These are phyloP conservation scores for Columba janthina DNA, from an alignment of 2,113 vertebrate species.

Conservation along the genomic window DNA sequence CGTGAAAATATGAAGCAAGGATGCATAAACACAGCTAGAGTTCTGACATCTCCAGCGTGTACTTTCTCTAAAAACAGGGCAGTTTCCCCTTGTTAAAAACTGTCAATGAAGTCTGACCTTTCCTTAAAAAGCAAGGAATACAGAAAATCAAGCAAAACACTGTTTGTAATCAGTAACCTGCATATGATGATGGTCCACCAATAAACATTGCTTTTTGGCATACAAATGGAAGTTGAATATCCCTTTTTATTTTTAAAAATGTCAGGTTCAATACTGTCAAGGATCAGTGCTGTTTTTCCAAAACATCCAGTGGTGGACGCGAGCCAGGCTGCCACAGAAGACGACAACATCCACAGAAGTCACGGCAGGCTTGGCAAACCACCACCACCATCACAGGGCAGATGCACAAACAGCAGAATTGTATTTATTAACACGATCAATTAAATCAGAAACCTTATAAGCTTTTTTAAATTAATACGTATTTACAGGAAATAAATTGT, in stretches of 20 bases:
- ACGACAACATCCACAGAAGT: background rate
- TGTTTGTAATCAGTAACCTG: background rate
- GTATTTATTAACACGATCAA: background rate
- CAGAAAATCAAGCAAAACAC: background rate
- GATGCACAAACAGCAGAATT: background rate
- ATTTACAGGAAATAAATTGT: background rate
- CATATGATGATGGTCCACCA: background rate
- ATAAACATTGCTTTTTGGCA: background rate
- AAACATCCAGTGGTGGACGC: background rate
- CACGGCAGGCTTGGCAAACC: background rate
- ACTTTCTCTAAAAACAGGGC: background rate
- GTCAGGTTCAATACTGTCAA: background rate
- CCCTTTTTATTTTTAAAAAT: background rate
- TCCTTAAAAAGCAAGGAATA: background rate
- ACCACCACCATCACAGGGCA: background rate
- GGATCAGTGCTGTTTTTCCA: background rate
- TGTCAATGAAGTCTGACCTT: background rate
- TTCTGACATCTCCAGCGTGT: background rate
- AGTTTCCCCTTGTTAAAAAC: background rate
- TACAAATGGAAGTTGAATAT: background rate
- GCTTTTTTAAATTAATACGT: background rate
- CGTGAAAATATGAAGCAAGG: background rate
- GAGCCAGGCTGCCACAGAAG: background rate
- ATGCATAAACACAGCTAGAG: rapidly evolving
- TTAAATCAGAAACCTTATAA: background rate